phyloP scores from a whole-genome alignment of 2,888 invertebrate species.

The Anoplius nigerrimus region DNA sequence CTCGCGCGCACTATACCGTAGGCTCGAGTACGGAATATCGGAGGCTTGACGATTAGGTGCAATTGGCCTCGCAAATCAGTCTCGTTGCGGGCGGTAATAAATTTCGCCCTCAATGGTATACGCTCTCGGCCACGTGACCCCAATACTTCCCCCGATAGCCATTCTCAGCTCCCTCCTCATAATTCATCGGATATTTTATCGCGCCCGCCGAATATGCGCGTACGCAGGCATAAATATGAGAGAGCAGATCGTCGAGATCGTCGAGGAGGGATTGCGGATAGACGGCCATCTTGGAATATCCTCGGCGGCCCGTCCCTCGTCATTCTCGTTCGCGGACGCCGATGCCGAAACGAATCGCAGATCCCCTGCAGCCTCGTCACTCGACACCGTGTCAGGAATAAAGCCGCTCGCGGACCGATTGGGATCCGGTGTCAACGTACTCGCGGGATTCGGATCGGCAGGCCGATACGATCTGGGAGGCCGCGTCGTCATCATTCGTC shows the following conservation, averaged over 20 bases:
- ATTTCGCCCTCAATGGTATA: slow-evolving; percentile 55
- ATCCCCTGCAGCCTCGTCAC: too few species aligned
- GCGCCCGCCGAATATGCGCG: slow-evolving; percentile 51
- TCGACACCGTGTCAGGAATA: too few species aligned
- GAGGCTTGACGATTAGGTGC: slow-evolving; percentile 48
- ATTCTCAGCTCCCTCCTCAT: slow-evolving; percentile 42
- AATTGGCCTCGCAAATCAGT: slow-evolving; percentile 51
- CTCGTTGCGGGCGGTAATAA: slow-evolving; percentile 58
- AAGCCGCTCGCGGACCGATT: slow-evolving; percentile 25
- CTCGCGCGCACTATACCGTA: too few species aligned
- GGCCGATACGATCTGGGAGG: slow-evolving; percentile 51
- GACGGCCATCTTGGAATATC: background rate
- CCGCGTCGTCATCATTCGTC: slow-evolving; percentile 45
- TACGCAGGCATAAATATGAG: slow-evolving; percentile 8
- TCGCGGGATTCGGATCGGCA: slow-evolving; percentile 55
- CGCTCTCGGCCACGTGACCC: slow-evolving; percentile 58
- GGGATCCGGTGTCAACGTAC: slow-evolving; percentile 53
- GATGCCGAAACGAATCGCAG: background rate
- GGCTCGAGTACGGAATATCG: slow-evolving; percentile 22
- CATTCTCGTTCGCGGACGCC: background rate
- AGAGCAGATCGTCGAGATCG: too few species aligned
- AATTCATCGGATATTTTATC: slow-evolving; percentile 63
- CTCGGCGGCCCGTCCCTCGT: background rate
- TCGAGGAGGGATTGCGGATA: too few species aligned
- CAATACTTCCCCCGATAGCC: slow-evolving; percentile 42